These are phyloP conservation scores for Galbula dea DNA, from an alignment of 2,113 vertebrate species.

Conservation along the genomic window DNA sequence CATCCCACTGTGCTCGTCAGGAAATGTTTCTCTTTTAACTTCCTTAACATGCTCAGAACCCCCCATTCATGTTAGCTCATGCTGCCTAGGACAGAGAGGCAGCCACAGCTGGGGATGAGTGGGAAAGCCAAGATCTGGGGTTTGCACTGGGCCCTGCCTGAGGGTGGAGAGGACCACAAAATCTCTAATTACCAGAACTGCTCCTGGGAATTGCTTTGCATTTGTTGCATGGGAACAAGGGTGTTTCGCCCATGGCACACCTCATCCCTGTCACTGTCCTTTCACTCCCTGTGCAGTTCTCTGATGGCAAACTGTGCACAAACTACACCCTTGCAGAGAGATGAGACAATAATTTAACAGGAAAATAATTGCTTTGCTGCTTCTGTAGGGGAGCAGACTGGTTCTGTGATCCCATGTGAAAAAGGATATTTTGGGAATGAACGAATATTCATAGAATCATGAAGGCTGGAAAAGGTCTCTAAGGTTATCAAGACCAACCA, in stretches of 20 bases:
- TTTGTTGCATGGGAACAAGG: background rate
- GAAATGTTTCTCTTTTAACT: background rate
- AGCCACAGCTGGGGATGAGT: background rate
- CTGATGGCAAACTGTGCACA: background rate
- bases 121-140: background rate
- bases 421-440: background rate
- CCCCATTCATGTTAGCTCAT: fast-evolving
- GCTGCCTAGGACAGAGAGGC: background rate
- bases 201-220: background rate
- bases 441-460: no score
- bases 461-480: no score
- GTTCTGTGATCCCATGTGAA: background rate
- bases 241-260: background rate
- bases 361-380: background rate
- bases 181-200: background rate
- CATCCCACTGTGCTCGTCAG: fast-evolving
- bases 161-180: background rate
- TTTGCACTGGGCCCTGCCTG: background rate
- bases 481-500: no score
- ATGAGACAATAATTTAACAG: background rate
- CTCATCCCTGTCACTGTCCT: background rate
- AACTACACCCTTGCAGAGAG: background rate
- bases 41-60: background rate
- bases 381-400: background rate
- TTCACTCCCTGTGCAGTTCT: background rate